Evolutionary conservation across 2,113 vertebrate species (phyloP).

Genomic region (Cettia cetti): DNA sequence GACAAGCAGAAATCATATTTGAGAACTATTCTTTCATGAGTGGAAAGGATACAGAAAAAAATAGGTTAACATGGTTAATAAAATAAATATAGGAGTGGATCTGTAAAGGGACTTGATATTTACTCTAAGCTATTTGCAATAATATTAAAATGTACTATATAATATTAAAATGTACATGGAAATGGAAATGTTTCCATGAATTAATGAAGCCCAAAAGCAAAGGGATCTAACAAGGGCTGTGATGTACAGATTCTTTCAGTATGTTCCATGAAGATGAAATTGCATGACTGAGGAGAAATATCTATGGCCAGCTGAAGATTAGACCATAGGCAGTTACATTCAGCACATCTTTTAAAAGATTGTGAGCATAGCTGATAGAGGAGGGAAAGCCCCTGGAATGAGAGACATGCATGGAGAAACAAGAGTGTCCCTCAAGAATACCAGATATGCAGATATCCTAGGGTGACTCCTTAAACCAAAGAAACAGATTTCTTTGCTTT

Average conservation of each 20-base stretch:
- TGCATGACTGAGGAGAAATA: not conserved
- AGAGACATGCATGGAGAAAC: not conserved
- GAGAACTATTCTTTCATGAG: not conserved
- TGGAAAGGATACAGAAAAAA: not conserved
- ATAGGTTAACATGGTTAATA: not conserved
- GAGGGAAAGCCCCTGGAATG: not conserved
- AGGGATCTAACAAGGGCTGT: not conserved
- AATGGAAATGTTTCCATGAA: not conserved
- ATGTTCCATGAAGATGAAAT: not conserved
- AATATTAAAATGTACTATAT: not conserved
- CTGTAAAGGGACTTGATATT: not conserved
- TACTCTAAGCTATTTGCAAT: not conserved
- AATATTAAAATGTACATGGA: not conserved
- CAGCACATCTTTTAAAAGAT: not conserved
- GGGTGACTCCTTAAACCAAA: not conserved
- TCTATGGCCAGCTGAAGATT: not conserved
- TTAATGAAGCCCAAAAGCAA: not conserved
- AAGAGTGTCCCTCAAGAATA: not conserved
- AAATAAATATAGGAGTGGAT: not conserved
- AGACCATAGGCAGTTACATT: not conserved
- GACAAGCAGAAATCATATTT: not conserved
- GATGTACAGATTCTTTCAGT: not conserved
- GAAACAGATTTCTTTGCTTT: too few species aligned
- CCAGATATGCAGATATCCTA: not conserved
- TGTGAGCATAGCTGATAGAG: not conserved